Percentiles rank a stretch among this genome's conserved stretches.
These are phyloP conservation scores for Sussaba pulchella DNA, from an alignment of 2,888 invertebrate genomes.

Conservation along the genomic window DNA sequence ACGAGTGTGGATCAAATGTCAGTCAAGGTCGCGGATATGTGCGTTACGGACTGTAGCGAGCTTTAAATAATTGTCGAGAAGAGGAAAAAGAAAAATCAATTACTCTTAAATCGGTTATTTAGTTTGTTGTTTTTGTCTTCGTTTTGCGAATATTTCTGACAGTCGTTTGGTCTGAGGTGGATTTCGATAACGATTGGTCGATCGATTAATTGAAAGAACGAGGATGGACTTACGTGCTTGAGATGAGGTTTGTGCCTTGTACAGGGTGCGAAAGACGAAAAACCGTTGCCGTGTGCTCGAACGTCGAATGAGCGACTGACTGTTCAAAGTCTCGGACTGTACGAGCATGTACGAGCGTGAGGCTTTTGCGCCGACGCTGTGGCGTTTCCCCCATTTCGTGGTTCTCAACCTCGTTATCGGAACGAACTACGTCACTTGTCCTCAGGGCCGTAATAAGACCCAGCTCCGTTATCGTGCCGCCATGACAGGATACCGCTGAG, in stretches of 20 bases:
- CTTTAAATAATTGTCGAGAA: slow-evolving; percentile 1
- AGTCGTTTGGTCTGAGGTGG: no score
- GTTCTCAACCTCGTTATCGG: slow-evolving; percentile 64
- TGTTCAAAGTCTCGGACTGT: slow-evolving; percentile 73
- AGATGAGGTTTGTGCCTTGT: slow-evolving; percentile 63
- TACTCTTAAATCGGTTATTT: neutral
- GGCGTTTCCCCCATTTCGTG: slow-evolving; percentile 16
- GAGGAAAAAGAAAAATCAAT: neutral
- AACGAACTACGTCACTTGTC: slow-evolving; percentile 39
- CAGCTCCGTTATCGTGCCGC: no score
- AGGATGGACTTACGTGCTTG: slow-evolving; percentile 73
- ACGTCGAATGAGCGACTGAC: slow-evolving; percentile 74
- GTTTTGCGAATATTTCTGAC: neutral
- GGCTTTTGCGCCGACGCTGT: slow-evolving; percentile 74
- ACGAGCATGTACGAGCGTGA: no score
- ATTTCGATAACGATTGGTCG: no score
- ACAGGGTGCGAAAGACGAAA: slow-evolving; percentile 46
- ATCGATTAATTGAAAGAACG: slow-evolving; percentile 41
- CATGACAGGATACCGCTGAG: no score
- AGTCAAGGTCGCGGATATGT: slow-evolving; percentile 76
- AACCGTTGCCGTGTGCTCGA: slow-evolving; percentile 70
- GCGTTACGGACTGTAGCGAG: neutral
- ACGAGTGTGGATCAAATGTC: slow-evolving; percentile 72
- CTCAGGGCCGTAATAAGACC: slow-evolving; percentile 59
- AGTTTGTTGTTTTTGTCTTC: neutral